Evolutionary conservation across 2,113 vertebrate species (phyloP), one percentile per base, ranked within the genome.

Genomic region (Brachypodius melanocephalos): DNA sequence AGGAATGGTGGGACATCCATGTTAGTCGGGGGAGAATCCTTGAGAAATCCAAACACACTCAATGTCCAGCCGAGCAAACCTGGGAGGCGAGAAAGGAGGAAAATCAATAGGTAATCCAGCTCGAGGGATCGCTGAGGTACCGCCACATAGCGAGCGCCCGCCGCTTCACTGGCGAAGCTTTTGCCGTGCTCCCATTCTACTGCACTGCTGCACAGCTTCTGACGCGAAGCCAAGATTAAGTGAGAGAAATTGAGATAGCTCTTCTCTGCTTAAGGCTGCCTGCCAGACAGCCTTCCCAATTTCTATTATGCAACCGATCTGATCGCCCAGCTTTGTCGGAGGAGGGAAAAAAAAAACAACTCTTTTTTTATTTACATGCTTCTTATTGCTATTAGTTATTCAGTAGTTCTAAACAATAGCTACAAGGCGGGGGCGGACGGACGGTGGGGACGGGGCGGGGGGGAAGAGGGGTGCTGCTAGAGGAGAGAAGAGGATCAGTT

Each of bases 201-300:
- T 98, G 99, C 99, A 99, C 99, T 99, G 99, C 98, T 98, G 98
- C 98, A 98, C 98, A 97, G 98, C 98, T 97, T 97, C 98, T 99
- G 99, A 99, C 99, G 98, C 98, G 97, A 98, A 98, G 98, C 98
- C 98, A 98, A 98, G 98, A 98, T 98, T 98, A 98, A 98, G 98
- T 97, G 98, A 98, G 98, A 98, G 98, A 98, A 98, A 98, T 97
- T 98, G 90, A 98, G 97, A 97, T 97, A 97, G 97, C 98, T 97
- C 96, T 93, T 97, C 96, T 95, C 95, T 95, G 96, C 95, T 97
- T 95, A 96, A 98, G 96, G 97, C 97, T 97, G 92, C 96, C 97
- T 97, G 97, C 98, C 98, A 98, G 98, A 78, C 96, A 98, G 97
- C 96, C 92, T 97, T 97, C 94, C 96, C 95, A 88, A 88, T 98